Evolutionary conservation across 1,140 invertebrate genomes (phyloP), one percentile per base, ranked within the genome.

Genomic region (Doryteuthis pealeii): DNA sequence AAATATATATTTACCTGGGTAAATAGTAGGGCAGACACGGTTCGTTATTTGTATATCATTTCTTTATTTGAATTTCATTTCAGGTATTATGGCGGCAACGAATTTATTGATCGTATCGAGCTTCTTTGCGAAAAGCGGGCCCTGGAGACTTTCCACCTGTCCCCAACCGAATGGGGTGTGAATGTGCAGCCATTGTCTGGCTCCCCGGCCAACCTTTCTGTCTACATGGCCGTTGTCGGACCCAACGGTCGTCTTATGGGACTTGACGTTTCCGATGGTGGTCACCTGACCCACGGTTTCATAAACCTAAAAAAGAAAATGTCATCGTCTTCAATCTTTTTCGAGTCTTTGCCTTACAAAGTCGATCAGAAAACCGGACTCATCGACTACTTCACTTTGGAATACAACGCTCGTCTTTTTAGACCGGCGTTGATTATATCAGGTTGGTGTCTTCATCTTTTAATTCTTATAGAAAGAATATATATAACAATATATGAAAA

Each of bases 281-380:
- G 97, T 22, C 97, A 99, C 85, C 78, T 90, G 28, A 97, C 95
- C 45, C 97, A 98, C 87, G 97, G 93, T 79, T 99, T 97, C 87
- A 94, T 94, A 83, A 97, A 96, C 8, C 89, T 92, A 18, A 93
- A 90, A 3, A 98, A 97, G 85, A 96, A 95, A 88, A 95, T 99
- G 40, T 99, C 96, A 1, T 96, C 96, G 1, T 97, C 97, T 1
- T 98, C 97, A 0, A 94, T 99, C 62, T 99, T 96, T 89, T 99
- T 99, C 86, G 97, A 99, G 89, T 97, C 96, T 31, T 95, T 99
- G 95, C 96, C 96, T 2, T 99, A 99, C 83, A 98, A 97, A 89
- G 93, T 97, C 0, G 88, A 98, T 87, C 91, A 93, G 1, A 83
- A 89, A 71, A 96, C 94, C 22, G 97, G 96, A 32, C 85, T 96